Base-by-base conservation (phyloP, 2,797 vertebrate species). In the Forpus xanthops region DNA sequence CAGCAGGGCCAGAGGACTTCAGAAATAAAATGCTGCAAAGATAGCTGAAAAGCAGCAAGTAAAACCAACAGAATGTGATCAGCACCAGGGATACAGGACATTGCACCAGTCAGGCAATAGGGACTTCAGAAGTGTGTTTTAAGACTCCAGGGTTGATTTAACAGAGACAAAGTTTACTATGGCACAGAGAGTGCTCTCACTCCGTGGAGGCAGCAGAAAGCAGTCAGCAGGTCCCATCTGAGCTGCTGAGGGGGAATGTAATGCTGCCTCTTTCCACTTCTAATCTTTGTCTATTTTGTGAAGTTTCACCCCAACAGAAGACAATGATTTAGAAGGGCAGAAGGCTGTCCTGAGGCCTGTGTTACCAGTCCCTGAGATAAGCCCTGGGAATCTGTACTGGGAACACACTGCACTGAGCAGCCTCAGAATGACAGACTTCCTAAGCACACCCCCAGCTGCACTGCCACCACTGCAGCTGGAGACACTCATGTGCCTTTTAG, bases 71-170 rank as follows among this genome's bases (percentile, higher is more conserved):
- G 41, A 68, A 94, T 96, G 87, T 94, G 84, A 86, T 92, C 47
- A 11, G 85, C 96, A 97, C 93, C 86, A 92, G 95, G 72, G 71
- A 89, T 85, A 72, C 93, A 96, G 91, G 47, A 25, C 95, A 89
- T 83, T 60, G 42, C 87, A 56, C 50, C 67, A 95, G 86, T 50
- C 76, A 95, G 85, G 96, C 94, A 95, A 89, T 93, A 82, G 72
- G 58, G 71, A 86, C 78, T 96, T 97, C 92, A 85, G 90, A 96
- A 94, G 91, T 37, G 61, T 19, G 60, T 87, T 95, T 86, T 92
- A 96, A 92, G 90, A 88, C 86, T 75, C 88, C 25, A 62, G 87
- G 90, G 90, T 89, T 95, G 96, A 79, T 87, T 74, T 92, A 94
- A 55, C 91, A 96, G 91, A 91, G 65, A 82, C 66, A 94, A 84